A percentile compares a stretch with the other conserved stretches of the same genome.
These are phyloP conservation scores for Colius striatus DNA, from an alignment of 2,113 vertebrate species.

Conservation along the genomic window DNA sequence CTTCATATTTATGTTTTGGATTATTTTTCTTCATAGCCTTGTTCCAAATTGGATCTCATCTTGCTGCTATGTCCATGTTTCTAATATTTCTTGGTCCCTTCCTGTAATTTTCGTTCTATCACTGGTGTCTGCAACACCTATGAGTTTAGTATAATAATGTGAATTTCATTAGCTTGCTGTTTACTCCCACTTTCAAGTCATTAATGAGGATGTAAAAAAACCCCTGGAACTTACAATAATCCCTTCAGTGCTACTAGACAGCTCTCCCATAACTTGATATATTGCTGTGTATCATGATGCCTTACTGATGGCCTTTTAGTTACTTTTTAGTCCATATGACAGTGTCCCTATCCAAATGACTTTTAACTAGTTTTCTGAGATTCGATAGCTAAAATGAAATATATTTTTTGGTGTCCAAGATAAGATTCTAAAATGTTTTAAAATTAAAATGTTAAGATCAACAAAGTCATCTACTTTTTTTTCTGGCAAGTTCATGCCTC, in stretches of 20 bases:
- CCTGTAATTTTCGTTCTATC: background rate
- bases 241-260: background rate
- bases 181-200: slow-evolving; percentile 32
- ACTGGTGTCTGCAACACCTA: background rate
- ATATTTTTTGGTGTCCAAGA: background rate
- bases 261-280: background rate
- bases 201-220: slow-evolving; percentile 20
- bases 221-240: background rate
- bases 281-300: background rate
- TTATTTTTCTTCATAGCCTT: slow-evolving; percentile 11
- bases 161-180: slow-evolving; percentile 29
- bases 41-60: slow-evolving; percentile 21
- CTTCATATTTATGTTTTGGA: background rate
- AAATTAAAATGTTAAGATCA: background rate
- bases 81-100: background rate
- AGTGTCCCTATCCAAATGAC: background rate
- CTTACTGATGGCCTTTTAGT: slow-evolving; percentile 17
- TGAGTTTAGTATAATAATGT: background rate
- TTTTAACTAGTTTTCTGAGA: slow-evolving; percentile 30
- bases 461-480: background rate
- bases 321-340: background rate
- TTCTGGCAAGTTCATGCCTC: background rate
- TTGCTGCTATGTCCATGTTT: background rate
- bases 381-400: background rate
- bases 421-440: background rate